Conservation (phyloP, 30 jellyfish, hydroid and myxozoan genomes). For the Phacellophora camtschatica region DNA sequence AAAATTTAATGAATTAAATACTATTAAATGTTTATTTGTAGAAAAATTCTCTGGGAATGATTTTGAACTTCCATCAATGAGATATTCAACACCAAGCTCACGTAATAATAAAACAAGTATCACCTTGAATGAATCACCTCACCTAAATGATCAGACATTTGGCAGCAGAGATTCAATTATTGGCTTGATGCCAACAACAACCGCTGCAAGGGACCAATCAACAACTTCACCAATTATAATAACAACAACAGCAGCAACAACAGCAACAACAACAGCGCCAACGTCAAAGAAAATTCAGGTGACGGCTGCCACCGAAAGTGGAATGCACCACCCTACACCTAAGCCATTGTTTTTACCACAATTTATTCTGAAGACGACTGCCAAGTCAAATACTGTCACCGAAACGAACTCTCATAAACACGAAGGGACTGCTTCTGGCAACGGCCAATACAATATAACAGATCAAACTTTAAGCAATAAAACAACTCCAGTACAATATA, state of each 20-base stretch:
- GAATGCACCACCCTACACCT: slow-evolving; percentile 44
- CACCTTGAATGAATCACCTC: too few species aligned
- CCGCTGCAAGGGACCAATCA: background rate
- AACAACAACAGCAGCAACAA: slow-evolving; percentile 20
- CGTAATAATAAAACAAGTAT: too few species aligned
- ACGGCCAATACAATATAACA: background rate
- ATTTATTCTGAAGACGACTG: background rate
- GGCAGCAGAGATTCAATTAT: too few species aligned
- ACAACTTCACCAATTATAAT: background rate
- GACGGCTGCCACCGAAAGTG: too few species aligned
- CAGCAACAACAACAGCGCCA: background rate
- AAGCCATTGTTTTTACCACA: slow-evolving; percentile 21
- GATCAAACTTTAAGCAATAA: background rate
- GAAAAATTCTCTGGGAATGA: too few species aligned
- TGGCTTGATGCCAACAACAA: background rate
- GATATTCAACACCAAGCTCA: too few species aligned
- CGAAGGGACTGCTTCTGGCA: background rate
- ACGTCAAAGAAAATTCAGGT: too few species aligned
- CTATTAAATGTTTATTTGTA: too few species aligned
- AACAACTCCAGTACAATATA: background rate
- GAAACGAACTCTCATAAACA: background rate
- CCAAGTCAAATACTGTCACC: background rate
- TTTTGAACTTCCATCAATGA: too few species aligned
- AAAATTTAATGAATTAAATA: too few species aligned
- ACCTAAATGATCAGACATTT: too few species aligned